Conservation (phyloP, 53 echinoderm and acorn worm species). For the Astropecten irregularis region DNA sequence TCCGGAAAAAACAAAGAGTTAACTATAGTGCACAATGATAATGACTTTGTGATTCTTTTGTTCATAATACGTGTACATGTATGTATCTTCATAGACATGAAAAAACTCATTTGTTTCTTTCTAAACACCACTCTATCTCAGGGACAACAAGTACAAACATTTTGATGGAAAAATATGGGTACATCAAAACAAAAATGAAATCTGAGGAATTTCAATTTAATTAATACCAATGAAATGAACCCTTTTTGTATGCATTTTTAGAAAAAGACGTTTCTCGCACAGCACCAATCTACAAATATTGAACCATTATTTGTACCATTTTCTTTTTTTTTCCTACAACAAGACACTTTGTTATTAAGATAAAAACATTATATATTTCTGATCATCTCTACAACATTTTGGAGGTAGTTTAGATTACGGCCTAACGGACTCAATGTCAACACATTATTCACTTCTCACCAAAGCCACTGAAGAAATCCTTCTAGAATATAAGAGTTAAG, state of each 20-base stretch:
- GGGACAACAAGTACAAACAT: too few species aligned
- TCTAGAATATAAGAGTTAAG: neutral
- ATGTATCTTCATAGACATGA: too few species aligned
- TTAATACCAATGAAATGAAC: constrained; percentile 24
- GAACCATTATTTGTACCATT: constrained; percentile 1
- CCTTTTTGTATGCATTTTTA: constrained; percentile 18
- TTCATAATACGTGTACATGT: too few species aligned
- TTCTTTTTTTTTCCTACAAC: constrained; percentile 22
- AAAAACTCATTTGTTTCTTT: too few species aligned
- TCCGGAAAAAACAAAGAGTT: too few species aligned
- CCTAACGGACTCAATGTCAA: constrained; percentile 33
- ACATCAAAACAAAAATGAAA: constrained; percentile 50
- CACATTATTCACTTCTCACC: constrained; percentile 8
- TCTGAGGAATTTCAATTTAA: too few species aligned
- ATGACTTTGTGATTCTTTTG: too few species aligned
- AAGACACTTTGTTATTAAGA: constrained; percentile 43
- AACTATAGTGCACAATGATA: too few species aligned
- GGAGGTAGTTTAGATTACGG: constrained; percentile 51
- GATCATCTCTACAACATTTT: constrained; percentile 44
- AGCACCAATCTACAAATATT: constrained; percentile 33
- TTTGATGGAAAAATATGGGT: too few species aligned
- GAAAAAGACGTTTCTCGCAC: constrained; percentile 27
- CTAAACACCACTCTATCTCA: too few species aligned
- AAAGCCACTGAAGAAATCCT: constrained; percentile 31
- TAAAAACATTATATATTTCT: constrained; percentile 44